phyloP scores from a whole-genome alignment of 2,888 invertebrate species.

The Tetanocera ferruginea region DNA sequence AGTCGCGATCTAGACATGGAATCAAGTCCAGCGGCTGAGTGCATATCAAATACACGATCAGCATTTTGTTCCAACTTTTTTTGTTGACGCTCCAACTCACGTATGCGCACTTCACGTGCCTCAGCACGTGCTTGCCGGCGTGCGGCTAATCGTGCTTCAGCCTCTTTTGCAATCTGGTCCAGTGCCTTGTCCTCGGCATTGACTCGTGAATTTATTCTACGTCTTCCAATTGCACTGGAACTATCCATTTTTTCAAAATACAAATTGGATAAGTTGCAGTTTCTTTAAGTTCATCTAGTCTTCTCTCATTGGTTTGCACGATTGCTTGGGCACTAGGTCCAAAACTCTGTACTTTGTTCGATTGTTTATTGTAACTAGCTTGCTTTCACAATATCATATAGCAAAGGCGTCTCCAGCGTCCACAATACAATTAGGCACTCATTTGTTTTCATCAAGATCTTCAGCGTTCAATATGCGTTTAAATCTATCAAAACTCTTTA shows the following conservation, averaged over 20 bases:
- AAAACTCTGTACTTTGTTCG: not conserved
- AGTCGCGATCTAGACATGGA: conserved; percentile 67
- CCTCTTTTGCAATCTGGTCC: conserved; percentile 98
- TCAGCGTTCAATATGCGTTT: not conserved
- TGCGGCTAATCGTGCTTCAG: conserved; percentile 95
- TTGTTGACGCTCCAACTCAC: conserved; percentile 95
- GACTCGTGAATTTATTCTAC: conserved; percentile 87
- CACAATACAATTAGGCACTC: not conserved
- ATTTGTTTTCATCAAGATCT: not conserved
- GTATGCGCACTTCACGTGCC: conserved; percentile 97
- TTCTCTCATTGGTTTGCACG: not conserved
- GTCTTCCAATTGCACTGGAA: conserved; percentile 73
- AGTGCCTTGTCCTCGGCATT: conserved; percentile 96
- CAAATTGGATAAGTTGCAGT: not conserved
- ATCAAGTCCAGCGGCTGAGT: conserved; percentile 72
- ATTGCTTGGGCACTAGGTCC: too few species aligned
- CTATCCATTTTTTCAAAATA: conserved; percentile 63
- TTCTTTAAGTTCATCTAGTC: not conserved
- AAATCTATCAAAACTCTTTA: not conserved
- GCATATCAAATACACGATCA: conserved; percentile 91
- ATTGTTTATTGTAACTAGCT: not conserved
- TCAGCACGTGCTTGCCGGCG: conserved; percentile 96
- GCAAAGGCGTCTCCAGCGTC: conserved; percentile 26
- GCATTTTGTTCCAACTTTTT: conserved; percentile 93
- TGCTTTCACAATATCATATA: conserved; percentile 12